These are phyloP conservation scores for Smittia aterrima DNA, from an alignment of 2,888 invertebrate genomes.

Conservation along the genomic window DNA sequence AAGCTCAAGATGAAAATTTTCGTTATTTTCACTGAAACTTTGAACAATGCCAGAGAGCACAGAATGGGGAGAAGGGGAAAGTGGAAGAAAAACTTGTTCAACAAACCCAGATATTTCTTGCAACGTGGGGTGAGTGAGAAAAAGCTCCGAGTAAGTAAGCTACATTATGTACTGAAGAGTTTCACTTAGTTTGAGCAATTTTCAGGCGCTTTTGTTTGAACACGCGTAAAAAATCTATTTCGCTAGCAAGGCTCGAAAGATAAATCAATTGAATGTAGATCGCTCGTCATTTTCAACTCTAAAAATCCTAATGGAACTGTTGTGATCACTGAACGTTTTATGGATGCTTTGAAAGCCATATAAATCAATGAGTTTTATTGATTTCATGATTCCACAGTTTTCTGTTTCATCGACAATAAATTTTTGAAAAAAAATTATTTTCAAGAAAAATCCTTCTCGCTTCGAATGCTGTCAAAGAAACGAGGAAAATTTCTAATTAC, in stretches of 20 bases:
- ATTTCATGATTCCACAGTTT: conserved; percentile 27
- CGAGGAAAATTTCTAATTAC: conserved; percentile 39
- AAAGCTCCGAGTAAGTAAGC: neutral
- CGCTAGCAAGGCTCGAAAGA: too few species aligned
- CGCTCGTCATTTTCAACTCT: too few species aligned
- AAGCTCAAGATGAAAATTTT: conserved; percentile 7
- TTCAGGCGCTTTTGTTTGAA: neutral
- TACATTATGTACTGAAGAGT: neutral
- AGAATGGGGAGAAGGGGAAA: neutral
- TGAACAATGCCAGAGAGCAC: neutral
- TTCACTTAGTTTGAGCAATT: too few species aligned
- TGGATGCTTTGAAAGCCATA: too few species aligned
- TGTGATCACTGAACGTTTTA: too few species aligned
- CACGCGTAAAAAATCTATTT: too few species aligned
- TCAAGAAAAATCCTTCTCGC: conserved; percentile 21
- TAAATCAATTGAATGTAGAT: too few species aligned
- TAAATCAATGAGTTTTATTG: conserved; percentile 18
- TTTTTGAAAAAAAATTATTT: neutral
- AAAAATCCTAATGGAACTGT: too few species aligned
- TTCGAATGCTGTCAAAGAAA: conserved; percentile 36
- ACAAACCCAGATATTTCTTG: conserved; percentile 23
- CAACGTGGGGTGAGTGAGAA: conserved; percentile 1
- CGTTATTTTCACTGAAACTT: conserved; percentile 1
- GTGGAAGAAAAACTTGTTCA: conserved; percentile 7
- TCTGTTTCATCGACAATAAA: neutral